Conservation (phyloP, 2,797 vertebrate species). For the Macrochelys suwanniensis region DNA sequence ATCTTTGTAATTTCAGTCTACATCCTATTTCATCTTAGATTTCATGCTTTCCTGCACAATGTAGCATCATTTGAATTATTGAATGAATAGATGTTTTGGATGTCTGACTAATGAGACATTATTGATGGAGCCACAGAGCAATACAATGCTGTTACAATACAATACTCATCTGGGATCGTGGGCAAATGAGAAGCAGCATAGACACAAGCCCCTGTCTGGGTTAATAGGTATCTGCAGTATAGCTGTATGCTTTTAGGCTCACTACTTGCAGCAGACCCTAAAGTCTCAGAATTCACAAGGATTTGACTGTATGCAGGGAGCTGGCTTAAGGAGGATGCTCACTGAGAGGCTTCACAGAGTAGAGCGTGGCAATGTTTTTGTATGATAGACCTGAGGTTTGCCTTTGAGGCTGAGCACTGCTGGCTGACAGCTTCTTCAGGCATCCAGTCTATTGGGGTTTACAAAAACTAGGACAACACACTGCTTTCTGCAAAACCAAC, state of each 20-base stretch:
- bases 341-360: background rate
- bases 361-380: conserved; percentile 1
- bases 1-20: background rate
- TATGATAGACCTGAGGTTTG: conserved; percentile 13
- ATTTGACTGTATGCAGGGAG: conserved; percentile 28
- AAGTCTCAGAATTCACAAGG: conserved; percentile 9
- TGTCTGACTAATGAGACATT: background rate
- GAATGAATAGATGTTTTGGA: background rate
- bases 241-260: background rate
- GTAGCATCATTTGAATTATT: background rate
- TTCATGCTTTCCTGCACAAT: background rate
- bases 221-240: conserved; percentile 33
- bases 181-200: background rate
- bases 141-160: background rate
- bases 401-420: background rate
- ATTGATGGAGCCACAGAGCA: background rate
- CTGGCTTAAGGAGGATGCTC: background rate
- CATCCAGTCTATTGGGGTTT: background rate
- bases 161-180: background rate
- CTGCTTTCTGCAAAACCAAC: background rate
- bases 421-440: background rate
- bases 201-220: conserved; percentile 18
- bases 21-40: background rate
- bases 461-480: background rate
- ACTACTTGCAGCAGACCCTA: conserved; percentile 53